Percentiles rank a stretch among this genome's conserved stretches.
Evolutionary conservation across 2,113 vertebrate species (phyloP).

Genomic region (Pterocles orientalis): DNA sequence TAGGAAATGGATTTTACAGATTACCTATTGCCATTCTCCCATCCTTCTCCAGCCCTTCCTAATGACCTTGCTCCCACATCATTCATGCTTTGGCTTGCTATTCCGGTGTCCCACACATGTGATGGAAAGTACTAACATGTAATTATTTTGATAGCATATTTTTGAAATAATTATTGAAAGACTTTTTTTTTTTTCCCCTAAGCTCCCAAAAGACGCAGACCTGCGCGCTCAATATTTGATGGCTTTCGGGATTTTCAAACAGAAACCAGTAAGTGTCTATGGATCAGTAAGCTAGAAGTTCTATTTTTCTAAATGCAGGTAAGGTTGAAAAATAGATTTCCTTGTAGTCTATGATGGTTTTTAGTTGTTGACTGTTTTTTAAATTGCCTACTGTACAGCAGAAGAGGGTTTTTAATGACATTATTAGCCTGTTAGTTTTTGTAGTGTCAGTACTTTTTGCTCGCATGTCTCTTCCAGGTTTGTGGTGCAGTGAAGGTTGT

Average conservation of each 20-base stretch:
- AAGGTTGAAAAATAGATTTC: background rate
- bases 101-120: fast-evolving
- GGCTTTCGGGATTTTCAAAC: slow-evolving; percentile 99
- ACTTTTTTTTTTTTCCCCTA: background rate
- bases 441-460: background rate
- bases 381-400: background rate
- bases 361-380: background rate
- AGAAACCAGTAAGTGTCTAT: slow-evolving; percentile 91
- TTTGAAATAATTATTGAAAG: slow-evolving; percentile 11
- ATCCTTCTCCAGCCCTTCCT: background rate
- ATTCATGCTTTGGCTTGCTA: background rate
- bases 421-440: background rate
- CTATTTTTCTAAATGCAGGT: background rate
- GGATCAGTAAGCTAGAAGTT: background rate
- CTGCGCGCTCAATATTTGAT: slow-evolving; percentile 97
- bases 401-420: background rate
- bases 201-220: slow-evolving; percentile 97
- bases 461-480: background rate
- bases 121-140: background rate
- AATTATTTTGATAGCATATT: background rate
- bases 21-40: background rate
- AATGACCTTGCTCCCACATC: background rate
- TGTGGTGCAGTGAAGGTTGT: background rate
- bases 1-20: background rate
- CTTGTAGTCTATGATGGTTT: background rate